Evolutionary conservation across 1,140 invertebrate species (phyloP).

Genomic region (Bactericera cockerelli): DNA sequence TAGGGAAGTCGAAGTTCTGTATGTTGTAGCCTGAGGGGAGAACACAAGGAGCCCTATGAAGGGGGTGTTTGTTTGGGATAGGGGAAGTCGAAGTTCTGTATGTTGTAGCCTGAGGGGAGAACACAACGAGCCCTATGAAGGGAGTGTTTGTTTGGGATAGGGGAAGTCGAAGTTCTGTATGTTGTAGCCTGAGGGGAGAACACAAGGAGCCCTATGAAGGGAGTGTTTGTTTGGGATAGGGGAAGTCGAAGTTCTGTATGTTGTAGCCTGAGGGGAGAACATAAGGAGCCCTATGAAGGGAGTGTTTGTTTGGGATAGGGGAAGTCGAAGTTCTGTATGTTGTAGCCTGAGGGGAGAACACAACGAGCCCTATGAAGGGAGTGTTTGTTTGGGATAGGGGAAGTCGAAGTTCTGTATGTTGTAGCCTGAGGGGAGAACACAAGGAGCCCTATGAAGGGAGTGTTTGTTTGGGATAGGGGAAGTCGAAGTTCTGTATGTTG

Average conservation of each 20-base stretch:
- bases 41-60: neutral
- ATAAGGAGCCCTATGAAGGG: neutral
- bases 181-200: conserved; percentile 62
- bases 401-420: conserved; percentile 99
- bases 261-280: conserved; percentile 61
- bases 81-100: conserved; percentile 97
- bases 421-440: conserved; percentile 46
- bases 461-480: too few relatives aligned
- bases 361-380: too few relatives aligned
- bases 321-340: conserved; percentile 99
- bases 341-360: conserved; percentile 53
- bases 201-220: neutral
- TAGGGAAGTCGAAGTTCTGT: conserved; percentile 99
- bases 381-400: too few relatives aligned
- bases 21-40: conserved; percentile 78
- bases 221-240: too few relatives aligned
- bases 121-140: neutral
- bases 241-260: conserved; percentile 98
- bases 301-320: too few relatives aligned
- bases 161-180: conserved; percentile 99
- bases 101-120: conserved; percentile 70
- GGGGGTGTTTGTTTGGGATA: too few relatives aligned
- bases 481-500: conserved; percentile 99
- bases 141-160: too few relatives aligned
- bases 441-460: too few relatives aligned